These are phyloP conservation scores for Orcinus orca DNA, from an alignment of 2,113 vertebrate species.

Conservation along the genomic window DNA sequence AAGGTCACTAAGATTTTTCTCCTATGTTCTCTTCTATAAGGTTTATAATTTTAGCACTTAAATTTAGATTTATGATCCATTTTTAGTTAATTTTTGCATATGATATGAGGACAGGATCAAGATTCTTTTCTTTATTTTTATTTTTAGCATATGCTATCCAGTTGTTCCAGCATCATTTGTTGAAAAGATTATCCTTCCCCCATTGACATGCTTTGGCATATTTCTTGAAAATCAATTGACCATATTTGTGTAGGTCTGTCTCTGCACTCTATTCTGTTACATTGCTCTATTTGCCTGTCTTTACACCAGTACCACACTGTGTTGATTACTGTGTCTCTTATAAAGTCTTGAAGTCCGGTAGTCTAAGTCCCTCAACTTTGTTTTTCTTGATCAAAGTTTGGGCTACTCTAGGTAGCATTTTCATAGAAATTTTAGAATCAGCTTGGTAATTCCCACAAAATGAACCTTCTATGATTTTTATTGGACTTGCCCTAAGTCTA, in stretches of 20 bases:
- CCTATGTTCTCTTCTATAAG: not conserved
- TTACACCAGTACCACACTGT: not conserved
- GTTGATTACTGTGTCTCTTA: not conserved
- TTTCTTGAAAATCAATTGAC: not conserved
- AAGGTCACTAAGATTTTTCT: not conserved
- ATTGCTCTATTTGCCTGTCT: not conserved
- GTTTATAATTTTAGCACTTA: not conserved
- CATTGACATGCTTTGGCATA: not conserved
- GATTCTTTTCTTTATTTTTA: not conserved
- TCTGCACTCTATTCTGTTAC: not conserved
- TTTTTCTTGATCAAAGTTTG: not conserved
- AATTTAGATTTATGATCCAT: not conserved
- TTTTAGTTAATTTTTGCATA: not conserved
- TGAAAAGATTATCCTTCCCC: not conserved
- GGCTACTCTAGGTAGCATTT: not conserved
- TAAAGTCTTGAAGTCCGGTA: not conserved
- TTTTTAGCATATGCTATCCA: not conserved
- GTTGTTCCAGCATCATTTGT: not conserved
- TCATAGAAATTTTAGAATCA: not conserved
- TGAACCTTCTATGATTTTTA: not conserved
- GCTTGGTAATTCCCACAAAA: not conserved
- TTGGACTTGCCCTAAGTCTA: not conserved
- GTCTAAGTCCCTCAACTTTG: not conserved
- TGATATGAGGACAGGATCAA: not conserved
- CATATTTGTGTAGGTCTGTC: not conserved